These are phyloP conservation scores for Strix occidentalis DNA, from an alignment of 2,797 vertebrate genomes.

Conservation along the genomic window DNA sequence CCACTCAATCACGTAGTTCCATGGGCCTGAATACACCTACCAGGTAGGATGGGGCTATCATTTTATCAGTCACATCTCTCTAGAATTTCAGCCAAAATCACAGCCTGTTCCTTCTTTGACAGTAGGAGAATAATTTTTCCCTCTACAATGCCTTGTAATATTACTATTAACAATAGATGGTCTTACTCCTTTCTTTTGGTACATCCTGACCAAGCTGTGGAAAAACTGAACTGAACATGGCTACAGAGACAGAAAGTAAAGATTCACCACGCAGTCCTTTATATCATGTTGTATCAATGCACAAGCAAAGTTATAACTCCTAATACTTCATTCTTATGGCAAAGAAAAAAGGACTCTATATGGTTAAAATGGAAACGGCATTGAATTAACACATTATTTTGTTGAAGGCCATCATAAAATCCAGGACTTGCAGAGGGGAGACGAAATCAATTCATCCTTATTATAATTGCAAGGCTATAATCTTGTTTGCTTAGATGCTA, in stretches of 20 bases:
- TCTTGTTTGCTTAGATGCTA: conserved; percentile 67
- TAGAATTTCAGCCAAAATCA: background rate
- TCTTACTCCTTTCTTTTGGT: background rate
- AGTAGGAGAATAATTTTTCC: background rate
- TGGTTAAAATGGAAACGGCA: conserved; percentile 53
- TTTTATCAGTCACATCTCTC: background rate
- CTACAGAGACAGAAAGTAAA: background rate
- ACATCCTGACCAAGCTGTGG: background rate
- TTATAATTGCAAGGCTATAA: conserved; percentile 68
- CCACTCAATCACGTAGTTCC: background rate
- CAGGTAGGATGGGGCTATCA: background rate
- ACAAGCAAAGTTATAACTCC: background rate
- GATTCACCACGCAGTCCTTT: background rate
- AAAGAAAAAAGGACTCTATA: conserved; percentile 25
- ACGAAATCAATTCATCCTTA: conserved; percentile 70
- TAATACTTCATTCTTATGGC: background rate
- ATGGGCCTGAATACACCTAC: background rate
- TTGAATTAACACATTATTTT: conserved; percentile 66
- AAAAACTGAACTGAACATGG: background rate
- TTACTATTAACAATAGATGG: background rate
- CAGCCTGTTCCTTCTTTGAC: background rate
- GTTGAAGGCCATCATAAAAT: conserved; percentile 59
- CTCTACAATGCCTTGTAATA: background rate
- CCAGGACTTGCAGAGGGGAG: background rate
- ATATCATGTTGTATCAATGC: background rate